Evolutionary conservation across 2,888 invertebrate genomes (phyloP).

Genomic region (Oscheius onirici): DNA sequence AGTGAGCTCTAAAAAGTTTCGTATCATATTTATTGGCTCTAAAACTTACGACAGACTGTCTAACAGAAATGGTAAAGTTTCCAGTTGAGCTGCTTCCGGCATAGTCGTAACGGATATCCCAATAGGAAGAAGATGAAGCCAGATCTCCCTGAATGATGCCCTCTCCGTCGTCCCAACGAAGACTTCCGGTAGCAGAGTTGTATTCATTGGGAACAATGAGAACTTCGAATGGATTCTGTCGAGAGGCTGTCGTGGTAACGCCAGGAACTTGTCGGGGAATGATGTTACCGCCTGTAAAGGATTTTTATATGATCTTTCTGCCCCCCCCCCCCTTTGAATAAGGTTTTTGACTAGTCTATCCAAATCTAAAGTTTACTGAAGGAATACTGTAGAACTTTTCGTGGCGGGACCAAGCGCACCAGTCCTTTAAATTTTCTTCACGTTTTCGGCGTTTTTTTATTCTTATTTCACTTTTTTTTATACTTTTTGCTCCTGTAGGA

Average conservation of each 20-base stretch:
- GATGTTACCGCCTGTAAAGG: slow-evolving; percentile 74
- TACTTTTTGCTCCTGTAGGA: no score
- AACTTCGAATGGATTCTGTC: slow-evolving; percentile 79
- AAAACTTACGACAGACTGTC: slow-evolving; percentile 7
- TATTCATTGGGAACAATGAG: slow-evolving; percentile 74
- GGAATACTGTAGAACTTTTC: no score
- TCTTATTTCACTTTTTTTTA: no score
- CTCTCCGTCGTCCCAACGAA: slow-evolving; percentile 69
- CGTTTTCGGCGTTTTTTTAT: no score
- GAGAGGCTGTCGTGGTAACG: slow-evolving; percentile 67
- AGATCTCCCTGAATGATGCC: slow-evolving; percentile 41
- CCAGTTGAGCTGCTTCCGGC: neutral
- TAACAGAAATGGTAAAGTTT: slow-evolving; percentile 4
- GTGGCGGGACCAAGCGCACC: no score
- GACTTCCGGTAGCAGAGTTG: slow-evolving; percentile 15
- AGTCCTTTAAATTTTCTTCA: no score
- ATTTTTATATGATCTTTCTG: no score
- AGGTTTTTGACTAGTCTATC: no score
- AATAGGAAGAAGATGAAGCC: neutral
- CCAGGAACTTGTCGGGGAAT: slow-evolving; percentile 74
- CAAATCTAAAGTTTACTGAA: no score
- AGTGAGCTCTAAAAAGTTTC: slow-evolving; percentile 33
- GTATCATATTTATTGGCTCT: no score
- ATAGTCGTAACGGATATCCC: slow-evolving; percentile 23
- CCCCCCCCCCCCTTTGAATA: no score